These are phyloP conservation scores for Microchrysa polita DNA, from an alignment of 2,888 invertebrate species.

Conservation along the genomic window DNA sequence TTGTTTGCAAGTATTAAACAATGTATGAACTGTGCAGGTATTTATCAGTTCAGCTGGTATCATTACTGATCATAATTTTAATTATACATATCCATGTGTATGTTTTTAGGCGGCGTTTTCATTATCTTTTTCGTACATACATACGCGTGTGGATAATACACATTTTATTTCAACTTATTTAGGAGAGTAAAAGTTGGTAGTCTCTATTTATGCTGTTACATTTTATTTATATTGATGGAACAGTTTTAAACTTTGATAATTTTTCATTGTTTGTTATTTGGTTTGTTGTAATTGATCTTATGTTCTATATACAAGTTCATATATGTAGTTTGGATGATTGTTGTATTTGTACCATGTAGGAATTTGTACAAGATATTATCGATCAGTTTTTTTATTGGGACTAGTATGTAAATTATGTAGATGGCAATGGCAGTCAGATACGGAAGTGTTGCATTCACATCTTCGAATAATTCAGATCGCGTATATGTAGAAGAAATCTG, in stretches of 20 bases:
- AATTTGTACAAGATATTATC: constrained; percentile 38
- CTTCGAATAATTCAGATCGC: no score
- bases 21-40: neutral
- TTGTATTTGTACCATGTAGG: constrained; percentile 40
- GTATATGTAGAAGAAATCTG: no score
- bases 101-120: no score
- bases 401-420: neutral
- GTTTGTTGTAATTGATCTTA: constrained; percentile 37
- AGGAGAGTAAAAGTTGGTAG: constrained; percentile 21
- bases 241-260: constrained; percentile 40
- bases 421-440: neutral
- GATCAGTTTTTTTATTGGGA: constrained; percentile 19
- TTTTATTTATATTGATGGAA: constrained; percentile 2
- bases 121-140: no score
- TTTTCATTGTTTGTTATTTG: neutral
- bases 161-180: constrained; percentile 31
- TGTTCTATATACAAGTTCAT: constrained; percentile 22
- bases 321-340: constrained; percentile 32
- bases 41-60: neutral
- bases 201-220: neutral
- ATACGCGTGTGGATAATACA: neutral
- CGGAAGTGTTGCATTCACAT: no score
- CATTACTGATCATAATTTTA: constrained; percentile 5
- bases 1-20: constrained; percentile 4
- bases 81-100: no score